A percentile compares a stretch with the other conserved stretches of the same genome.
phyloP scores from a whole-genome alignment of 2,888 invertebrate genomes.

The Dolomedes plantarius region DNA sequence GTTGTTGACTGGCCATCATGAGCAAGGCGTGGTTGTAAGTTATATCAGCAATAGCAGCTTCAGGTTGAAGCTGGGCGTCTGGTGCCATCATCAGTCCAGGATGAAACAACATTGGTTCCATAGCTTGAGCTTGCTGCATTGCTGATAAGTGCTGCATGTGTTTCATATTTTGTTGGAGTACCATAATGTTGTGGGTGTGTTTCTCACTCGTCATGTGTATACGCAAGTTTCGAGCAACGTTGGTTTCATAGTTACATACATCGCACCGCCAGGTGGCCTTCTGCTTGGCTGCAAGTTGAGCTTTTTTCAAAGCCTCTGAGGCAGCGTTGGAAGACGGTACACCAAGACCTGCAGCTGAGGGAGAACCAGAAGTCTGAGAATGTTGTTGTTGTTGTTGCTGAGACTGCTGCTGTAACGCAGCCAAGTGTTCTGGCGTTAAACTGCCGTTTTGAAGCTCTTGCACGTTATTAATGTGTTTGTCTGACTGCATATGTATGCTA shows the following conservation, averaged over 20 bases:
- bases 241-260: slow-evolving; percentile 98
- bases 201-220: slow-evolving; percentile 99
- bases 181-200: slow-evolving; percentile 98
- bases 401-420: slow-evolving; percentile 76
- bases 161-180: slow-evolving; percentile 97
- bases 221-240: slow-evolving; percentile 94
- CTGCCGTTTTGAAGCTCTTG: slow-evolving; percentile 95
- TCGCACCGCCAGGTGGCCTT: slow-evolving; percentile 97
- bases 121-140: slow-evolving; percentile 78
- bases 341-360: slow-evolving; percentile 72
- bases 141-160: slow-evolving; percentile 95
- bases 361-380: slow-evolving; percentile 44
- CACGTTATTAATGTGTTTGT: slow-evolving; percentile 99
- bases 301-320: slow-evolving; percentile 61
- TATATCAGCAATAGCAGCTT: slow-evolving; percentile 93
- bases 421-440: slow-evolving; percentile 77
- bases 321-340: slow-evolving; percentile 73
- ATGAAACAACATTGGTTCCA: slow-evolving; percentile 76
- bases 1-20: slow-evolving; percentile 85
- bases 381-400: slow-evolving; percentile 73
- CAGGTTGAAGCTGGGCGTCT: slow-evolving; percentile 83
- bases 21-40: slow-evolving; percentile 95
- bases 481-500: slow-evolving; percentile 99
- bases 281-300: slow-evolving; percentile 81
- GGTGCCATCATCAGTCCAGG: slow-evolving; percentile 75